Evolutionary conservation across 2,113 vertebrate species (phyloP), one percentile per base, ranked within the genome.

Genomic region (Vimba vimba): DNA sequence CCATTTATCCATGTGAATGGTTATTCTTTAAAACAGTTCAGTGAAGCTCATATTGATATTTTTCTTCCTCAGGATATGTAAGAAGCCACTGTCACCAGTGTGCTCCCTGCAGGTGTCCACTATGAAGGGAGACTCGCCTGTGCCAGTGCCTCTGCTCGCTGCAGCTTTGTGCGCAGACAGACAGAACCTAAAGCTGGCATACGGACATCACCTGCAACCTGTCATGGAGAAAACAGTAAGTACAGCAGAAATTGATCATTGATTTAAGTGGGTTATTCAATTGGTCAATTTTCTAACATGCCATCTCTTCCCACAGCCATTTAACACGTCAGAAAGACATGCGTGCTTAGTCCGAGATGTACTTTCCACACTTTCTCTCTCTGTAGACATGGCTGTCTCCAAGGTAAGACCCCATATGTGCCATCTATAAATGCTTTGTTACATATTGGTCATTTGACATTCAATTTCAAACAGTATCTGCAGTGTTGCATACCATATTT

Each of bases 21-120:
- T 23, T 80, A 10, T 27, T 64, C 78, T 79, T 62, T n/a, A 25
- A 64, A 50, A 27, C 33, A 6, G 55, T 57, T 30, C 11, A 12
- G 9, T 83, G 2, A 64, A 52, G 25, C 43, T 68, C 10, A 1
- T 39, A 21, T 78, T 27, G 4, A 13, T 69, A 12, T 66, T 7
- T n/a, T 30, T 13, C 25, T 36, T 88, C 82, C 25, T 3, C 90
- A 99, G 98, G 82, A 96, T 96, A 30, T 97, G 97, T 92, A 99
- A 98, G 96, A 99, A 99, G 86, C 98, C 98, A 11, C 88, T 99
- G 91, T 95, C 95, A 43, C 96, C 98, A 45, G 95, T 93, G 62
- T 97, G 96, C 91, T 96, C 97, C 57, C 92, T 99, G 91, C 97
- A 98, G 93, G 95, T 99, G 93, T 96, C 96, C 2, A 96, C 96